phyloP scores from a whole-genome alignment of 2,888 invertebrate genomes.

The Priocnemis perturbator region DNA sequence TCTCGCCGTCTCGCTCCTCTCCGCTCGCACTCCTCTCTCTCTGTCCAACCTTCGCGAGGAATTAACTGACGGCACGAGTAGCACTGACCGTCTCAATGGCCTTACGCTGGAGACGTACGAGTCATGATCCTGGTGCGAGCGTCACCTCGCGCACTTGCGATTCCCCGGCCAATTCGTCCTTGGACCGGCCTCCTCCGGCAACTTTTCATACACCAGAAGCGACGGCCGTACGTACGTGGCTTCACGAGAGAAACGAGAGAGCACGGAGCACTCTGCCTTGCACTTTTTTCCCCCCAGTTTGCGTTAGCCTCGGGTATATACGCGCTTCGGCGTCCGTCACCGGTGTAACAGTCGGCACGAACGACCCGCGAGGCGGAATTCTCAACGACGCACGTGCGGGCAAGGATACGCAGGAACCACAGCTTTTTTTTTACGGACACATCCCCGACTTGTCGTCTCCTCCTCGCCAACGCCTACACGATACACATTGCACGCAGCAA shows the following conservation, averaged over 20 bases:
- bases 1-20: conserved; percentile 26
- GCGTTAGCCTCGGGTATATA: not conserved
- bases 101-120: conserved; percentile 8
- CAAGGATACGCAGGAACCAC: conserved; percentile 51
- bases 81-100: conserved; percentile 10
- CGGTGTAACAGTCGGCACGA: conserved; percentile 26
- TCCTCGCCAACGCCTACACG: conserved; percentile 73
- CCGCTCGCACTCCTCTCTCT: conserved; percentile 3
- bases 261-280: conserved; percentile 38
- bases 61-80: conserved; percentile 10
- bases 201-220: conserved; percentile 1
- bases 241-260: conserved; percentile 16
- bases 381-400: conserved; percentile 48
- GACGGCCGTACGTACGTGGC: conserved; percentile 31
- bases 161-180: conserved; percentile 14
- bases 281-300: conserved; percentile 36
- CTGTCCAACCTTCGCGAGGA: conserved; percentile 1
- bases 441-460: conserved; percentile 59
- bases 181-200: not conserved
- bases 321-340: conserved; percentile 8
- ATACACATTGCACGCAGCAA: conserved; percentile 71
- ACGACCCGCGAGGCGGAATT: conserved; percentile 33
- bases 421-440: conserved; percentile 55
- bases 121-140: not conserved
- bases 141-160: conserved; percentile 10